A percentile compares a stretch with the other conserved stretches of the same genome.
These are phyloP conservation scores for Taeniopygia guttata DNA, from an alignment of 2,797 vertebrate species.

Conservation along the genomic window DNA sequence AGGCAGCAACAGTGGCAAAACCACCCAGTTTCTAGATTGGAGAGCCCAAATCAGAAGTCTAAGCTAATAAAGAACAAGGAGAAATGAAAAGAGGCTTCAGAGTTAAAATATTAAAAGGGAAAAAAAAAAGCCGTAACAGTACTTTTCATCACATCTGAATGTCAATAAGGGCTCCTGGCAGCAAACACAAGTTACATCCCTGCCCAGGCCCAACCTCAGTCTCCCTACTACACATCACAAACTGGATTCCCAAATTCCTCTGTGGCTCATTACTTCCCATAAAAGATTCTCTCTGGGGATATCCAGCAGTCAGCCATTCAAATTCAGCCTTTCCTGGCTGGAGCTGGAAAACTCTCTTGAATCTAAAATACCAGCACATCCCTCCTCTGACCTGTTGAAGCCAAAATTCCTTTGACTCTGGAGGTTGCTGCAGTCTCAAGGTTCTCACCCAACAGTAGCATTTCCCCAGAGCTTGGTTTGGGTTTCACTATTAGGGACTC, in stretches of 20 bases:
- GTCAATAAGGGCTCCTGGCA: background rate
- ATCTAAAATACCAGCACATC: background rate
- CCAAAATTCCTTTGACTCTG: background rate
- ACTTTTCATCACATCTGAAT: background rate
- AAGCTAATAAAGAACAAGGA: background rate
- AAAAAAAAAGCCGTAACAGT: background rate
- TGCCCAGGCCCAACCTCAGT: background rate
- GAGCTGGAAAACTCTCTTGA: background rate
- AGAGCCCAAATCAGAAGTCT: background rate
- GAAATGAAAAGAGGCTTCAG: background rate
- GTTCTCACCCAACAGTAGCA: background rate
- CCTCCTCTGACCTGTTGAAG: background rate
- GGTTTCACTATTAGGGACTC: background rate
- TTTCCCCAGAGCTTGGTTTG: background rate
- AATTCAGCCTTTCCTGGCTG: background rate
- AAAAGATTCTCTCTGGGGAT: background rate
- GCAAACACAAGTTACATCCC: background rate
- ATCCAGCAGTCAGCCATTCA: background rate
- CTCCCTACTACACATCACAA: background rate
- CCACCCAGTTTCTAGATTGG: background rate
- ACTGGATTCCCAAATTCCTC: background rate
- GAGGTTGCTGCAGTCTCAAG: background rate
- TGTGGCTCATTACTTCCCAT: background rate
- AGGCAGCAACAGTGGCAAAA: background rate
- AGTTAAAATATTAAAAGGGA: background rate